Evolutionary conservation across 2,797 vertebrate species (phyloP).

Genomic region (Melanotaenia boesemani): DNA sequence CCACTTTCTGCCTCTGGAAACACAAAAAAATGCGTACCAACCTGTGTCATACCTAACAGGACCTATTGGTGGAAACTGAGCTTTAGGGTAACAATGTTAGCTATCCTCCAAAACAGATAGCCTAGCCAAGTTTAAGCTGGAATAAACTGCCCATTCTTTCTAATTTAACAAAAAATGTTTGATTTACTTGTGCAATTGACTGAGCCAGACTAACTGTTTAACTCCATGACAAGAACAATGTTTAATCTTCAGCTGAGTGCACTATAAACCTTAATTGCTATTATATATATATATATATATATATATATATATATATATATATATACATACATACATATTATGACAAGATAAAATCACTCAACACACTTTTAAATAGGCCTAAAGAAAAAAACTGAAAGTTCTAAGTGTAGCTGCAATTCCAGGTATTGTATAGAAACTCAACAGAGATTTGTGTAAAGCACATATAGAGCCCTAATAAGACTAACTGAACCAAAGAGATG

Average conservation of each 20-base stretch:
- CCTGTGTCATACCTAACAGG: too few relatives aligned
- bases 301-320: neutral
- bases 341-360: conserved; percentile 65
- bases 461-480: conserved; percentile 55
- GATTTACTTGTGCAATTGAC: neutral
- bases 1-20: too few relatives aligned
- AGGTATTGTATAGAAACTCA: conserved; percentile 29
- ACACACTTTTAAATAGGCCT: conserved; percentile 13
- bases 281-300: too few relatives aligned
- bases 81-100: too few relatives aligned
- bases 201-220: neutral
- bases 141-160: neutral
- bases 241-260: neutral
- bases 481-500: conserved; percentile 28
- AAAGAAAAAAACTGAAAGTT: conserved; percentile 17
- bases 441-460: conserved; percentile 20
- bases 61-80: too few relatives aligned
- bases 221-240: neutral
- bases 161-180: neutral
- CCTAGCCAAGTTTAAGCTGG: too few relatives aligned
- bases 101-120: too few relatives aligned
- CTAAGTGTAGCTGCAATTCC: conserved; percentile 23
- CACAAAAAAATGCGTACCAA: too few relatives aligned
- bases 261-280: neutral
- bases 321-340: neutral